Evolutionary conservation across 2,888 invertebrate species (phyloP).

Genomic region (Syritta pipiens): DNA sequence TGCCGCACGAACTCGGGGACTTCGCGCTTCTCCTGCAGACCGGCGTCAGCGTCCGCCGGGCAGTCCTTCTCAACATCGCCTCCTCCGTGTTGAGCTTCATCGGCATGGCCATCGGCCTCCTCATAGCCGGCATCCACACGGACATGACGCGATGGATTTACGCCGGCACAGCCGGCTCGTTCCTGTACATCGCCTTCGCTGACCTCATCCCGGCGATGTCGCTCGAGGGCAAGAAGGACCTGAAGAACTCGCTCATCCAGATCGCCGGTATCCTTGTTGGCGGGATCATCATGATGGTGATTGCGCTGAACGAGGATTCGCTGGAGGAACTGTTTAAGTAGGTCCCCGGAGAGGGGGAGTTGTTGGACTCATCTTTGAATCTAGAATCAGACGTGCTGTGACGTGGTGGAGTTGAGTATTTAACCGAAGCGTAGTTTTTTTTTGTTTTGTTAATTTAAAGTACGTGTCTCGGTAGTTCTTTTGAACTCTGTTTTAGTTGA

Average conservation of each 20-base stretch:
- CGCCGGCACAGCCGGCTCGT: conserved; percentile 89
- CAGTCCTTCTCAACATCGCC: conserved; percentile 86
- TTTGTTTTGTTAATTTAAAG: no score
- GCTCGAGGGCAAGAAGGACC: conserved; percentile 81
- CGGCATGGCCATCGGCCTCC: conserved; percentile 85
- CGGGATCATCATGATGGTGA: conserved; percentile 86
- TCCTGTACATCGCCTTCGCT: conserved; percentile 89
- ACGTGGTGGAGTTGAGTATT: conserved; percentile 48
- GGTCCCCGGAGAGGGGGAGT: background rate
- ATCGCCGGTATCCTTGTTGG: conserved; percentile 84
- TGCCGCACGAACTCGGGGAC: conserved; percentile 90
- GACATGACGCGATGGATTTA: conserved; percentile 88
- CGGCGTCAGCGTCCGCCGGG: conserved; percentile 86
- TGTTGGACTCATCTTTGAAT: conserved; percentile 28
- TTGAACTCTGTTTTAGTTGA: no score
- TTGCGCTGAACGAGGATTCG: conserved; percentile 85
- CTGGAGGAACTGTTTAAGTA: conserved; percentile 74
- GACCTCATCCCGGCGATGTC: conserved; percentile 86
- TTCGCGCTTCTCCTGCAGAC: conserved; percentile 89
- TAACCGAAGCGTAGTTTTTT: no score
- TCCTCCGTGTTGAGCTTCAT: conserved; percentile 88
- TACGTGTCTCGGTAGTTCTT: no score
- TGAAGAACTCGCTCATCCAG: conserved; percentile 83
- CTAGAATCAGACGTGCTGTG: conserved; percentile 63
- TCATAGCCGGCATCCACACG: conserved; percentile 85